phyloP scores from a whole-genome alignment of 2,888 invertebrate genomes.

The Diadegma fenestrale region DNA sequence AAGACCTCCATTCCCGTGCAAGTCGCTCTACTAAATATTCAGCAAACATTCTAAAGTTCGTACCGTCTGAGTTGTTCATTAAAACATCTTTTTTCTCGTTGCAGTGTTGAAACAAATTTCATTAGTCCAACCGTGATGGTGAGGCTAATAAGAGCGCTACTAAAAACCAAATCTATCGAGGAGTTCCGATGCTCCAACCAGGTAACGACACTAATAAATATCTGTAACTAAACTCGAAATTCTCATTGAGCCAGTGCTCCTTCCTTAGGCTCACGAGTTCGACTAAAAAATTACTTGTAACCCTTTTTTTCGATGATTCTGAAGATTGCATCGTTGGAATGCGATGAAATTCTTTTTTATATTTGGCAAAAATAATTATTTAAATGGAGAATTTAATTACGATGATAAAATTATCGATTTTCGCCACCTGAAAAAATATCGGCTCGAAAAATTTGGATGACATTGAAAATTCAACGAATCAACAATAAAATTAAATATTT shows the following conservation, averaged over 20 bases:
- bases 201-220: conserved; percentile 86
- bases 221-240: background rate
- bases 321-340: too few species aligned
- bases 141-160: conserved; percentile 93
- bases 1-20: conserved; percentile 69
- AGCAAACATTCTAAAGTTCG: background rate
- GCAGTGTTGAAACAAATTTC: conserved; percentile 97
- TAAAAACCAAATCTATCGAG: conserved; percentile 94
- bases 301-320: too few species aligned
- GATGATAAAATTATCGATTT: too few species aligned
- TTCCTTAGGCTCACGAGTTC: background rate
- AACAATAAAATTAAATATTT: too few species aligned
- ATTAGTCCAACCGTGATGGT: conserved; percentile 96
- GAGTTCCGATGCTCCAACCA: conserved; percentile 99
- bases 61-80: background rate
- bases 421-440: too few species aligned
- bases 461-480: too few species aligned
- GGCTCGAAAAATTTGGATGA: too few species aligned
- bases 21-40: background rate
- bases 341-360: too few species aligned
- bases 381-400: too few species aligned
- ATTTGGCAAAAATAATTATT: too few species aligned
- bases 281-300: background rate
- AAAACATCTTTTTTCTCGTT: conserved; percentile 67
- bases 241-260: background rate